These are phyloP conservation scores for Leptinotarsa rubiginosa DNA, from an alignment of 2,888 invertebrate genomes.

Conservation along the genomic window DNA sequence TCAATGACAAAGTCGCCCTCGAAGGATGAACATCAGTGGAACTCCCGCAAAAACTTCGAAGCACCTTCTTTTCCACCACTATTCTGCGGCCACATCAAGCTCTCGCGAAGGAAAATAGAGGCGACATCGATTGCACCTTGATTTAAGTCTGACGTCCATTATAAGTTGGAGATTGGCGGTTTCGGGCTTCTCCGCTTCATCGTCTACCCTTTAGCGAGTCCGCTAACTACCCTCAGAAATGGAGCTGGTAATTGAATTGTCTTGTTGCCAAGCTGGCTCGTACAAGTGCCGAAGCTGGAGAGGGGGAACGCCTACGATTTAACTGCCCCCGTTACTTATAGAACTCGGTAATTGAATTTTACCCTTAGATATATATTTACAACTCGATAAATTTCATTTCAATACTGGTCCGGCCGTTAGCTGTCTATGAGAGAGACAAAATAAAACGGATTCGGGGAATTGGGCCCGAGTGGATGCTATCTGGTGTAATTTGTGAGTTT, in stretches of 20 bases:
- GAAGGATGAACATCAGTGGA: too few species aligned
- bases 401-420: constrained; percentile 51
- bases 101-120: constrained; percentile 6
- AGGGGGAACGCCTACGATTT: constrained; percentile 60
- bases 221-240: constrained; percentile 64
- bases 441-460: neutral
- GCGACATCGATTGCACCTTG: constrained; percentile 63
- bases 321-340: constrained; percentile 63
- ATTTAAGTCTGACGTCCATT: constrained; percentile 61
- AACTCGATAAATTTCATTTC: constrained; percentile 63
- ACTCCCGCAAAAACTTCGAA: neutral
- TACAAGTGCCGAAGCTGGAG: constrained; percentile 54
- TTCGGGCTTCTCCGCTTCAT: constrained; percentile 40
- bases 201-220: constrained; percentile 44
- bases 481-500: constrained; percentile 3
- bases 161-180: constrained; percentile 55
- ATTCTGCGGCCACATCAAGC: neutral
- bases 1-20: too few species aligned
- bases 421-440: constrained; percentile 16
- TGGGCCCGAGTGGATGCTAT: constrained; percentile 2
- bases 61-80: neutral
- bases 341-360: constrained; percentile 66
- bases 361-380: constrained; percentile 63
- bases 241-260: constrained; percentile 67
- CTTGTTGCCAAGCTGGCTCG: constrained; percentile 63